phyloP scores from a whole-genome alignment of 2,797 vertebrate genomes.

The Peromyscus eremicus region DNA sequence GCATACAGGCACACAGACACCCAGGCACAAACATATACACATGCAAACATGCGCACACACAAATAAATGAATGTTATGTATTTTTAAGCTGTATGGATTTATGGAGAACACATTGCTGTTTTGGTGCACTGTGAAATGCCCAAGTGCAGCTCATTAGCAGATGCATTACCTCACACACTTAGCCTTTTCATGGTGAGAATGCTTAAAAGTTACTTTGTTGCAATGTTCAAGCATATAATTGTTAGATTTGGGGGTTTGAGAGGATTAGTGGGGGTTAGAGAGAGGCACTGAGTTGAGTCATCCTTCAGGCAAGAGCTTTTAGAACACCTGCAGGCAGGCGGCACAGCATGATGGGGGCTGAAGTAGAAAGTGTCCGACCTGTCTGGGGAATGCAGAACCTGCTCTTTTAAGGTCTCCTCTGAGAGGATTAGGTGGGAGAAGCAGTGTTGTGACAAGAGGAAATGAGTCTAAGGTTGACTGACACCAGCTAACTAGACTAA shows the following conservation, averaged over 20 bases:
- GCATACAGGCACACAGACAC: background rate
- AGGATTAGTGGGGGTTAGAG: background rate
- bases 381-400: background rate
- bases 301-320: background rate
- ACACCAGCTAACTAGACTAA: background rate
- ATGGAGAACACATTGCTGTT: background rate
- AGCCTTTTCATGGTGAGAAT: background rate
- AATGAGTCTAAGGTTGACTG: background rate
- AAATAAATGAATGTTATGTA: background rate
- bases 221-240: background rate
- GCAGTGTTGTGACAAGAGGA: background rate
- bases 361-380: background rate
- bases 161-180: background rate
- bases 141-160: background rate
- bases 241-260: background rate
- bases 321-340: background rate
- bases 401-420: background rate
- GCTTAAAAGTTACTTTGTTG: background rate
- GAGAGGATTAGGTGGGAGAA: background rate
- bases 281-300: background rate
- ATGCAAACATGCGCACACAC: background rate
- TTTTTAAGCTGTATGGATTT: background rate
- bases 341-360: too few relatives aligned
- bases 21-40: background rate
- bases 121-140: background rate